Evolutionary conservation across 1,140 invertebrate genomes (phyloP), one percentile per base, ranked within the genome.

Genomic region (Nasonia giraulti): DNA sequence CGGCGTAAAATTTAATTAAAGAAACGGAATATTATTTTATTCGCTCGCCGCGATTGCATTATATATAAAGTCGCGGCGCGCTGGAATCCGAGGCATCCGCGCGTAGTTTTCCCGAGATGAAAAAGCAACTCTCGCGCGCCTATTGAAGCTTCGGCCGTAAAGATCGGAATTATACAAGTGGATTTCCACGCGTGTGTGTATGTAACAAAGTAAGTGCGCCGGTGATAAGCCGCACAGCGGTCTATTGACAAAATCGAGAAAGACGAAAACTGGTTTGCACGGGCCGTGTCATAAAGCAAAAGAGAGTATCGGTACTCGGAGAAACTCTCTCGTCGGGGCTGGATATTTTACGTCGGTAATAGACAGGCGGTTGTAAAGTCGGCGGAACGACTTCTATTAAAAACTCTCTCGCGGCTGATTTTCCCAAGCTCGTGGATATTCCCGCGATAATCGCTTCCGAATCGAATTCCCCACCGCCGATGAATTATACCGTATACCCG

Each of bases 1-100:
- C 78, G 83, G 47, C 78, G 76, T 85, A 85, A 85, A 81, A 85
- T 85, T 85, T 85, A 85, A 85, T 85, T 85, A 81, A 76, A 80
- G 68, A 74, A 62, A 74, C 76, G 66, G 78, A 80, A 80, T 84
- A 84, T 84, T 80, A 84, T 84, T 83, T 83, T 83, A 71, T 71
- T 62, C 31, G 17, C 7, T 37, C 23, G 47, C 37, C 47, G 44
- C 69, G 62, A 77, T 62, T 66, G 31, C 74, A 76, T 75, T 82
- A 82, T 82, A 66, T 82, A 82, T 82, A 66, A 82, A 76, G 31
- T 82, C 75, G 62, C 69, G 31, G 76, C 75, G 62, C 69, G 31
- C 69, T 62, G 81, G 81, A 82, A 82, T 82, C 40, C 68, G 20
- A 62, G 31, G 8, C 69, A 74, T 47, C 33, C 55, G 80, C 55